phyloP scores from a whole-genome alignment of 2,797 vertebrate species.

The Melanogrammus aeglefinus region DNA sequence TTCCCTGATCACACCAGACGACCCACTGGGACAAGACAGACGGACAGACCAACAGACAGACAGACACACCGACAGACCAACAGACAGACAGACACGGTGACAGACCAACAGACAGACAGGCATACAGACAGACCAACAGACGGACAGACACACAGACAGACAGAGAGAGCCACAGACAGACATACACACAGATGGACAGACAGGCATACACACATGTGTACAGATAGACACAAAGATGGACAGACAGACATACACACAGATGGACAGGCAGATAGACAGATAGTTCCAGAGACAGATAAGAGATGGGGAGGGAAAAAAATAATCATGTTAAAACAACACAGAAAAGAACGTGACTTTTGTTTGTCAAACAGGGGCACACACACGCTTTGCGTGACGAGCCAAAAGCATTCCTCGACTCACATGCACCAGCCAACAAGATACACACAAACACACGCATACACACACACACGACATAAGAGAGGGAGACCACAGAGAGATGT shows the following conservation, averaged over 20 bases:
- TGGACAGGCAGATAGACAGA: not conserved
- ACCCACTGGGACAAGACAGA: conserved; percentile 77
- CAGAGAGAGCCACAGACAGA: not conserved
- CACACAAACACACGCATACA: not conserved
- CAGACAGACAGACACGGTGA: not conserved
- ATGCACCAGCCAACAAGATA: not conserved
- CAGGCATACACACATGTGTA: not conserved
- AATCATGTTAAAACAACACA: conserved; percentile 12
- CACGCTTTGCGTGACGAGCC: conserved; percentile 25
- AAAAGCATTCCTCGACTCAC: conserved; percentile 11
- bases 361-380: not conserved
- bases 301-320: conserved; percentile 5
- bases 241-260: conserved; percentile 7
- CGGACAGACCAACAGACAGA: conserved; percentile 13
- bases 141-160: conserved; percentile 3
- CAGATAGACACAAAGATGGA: not conserved
- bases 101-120: too few species aligned
- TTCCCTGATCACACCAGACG: conserved; percentile 85
- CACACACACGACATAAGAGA: conserved; percentile 1
- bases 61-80: conserved; percentile 1
- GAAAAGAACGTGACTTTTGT: not conserved
- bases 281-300: not conserved
- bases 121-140: too few species aligned
- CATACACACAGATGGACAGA: not conserved
- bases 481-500: conserved; percentile 36